phyloP scores from a whole-genome alignment of 2,113 vertebrate genomes.

The Sterrhoptilus dennistouni region DNA sequence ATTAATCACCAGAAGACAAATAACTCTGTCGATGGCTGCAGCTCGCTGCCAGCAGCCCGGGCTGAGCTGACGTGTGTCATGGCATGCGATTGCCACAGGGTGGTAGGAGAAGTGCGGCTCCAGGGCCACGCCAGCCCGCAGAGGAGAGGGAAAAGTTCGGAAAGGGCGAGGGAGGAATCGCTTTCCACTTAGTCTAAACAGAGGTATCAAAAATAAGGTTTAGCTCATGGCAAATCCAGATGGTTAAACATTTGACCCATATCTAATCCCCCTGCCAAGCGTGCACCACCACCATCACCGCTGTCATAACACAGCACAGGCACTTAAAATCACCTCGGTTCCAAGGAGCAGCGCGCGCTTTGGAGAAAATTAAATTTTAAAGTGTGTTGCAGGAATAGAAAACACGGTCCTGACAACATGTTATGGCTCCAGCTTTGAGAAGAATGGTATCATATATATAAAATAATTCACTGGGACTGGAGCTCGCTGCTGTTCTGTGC shows the following conservation, averaged over 20 bases:
- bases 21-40: background rate
- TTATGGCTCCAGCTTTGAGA: background rate
- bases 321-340: background rate
- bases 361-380: slow-evolving; percentile 59
- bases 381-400: slow-evolving; percentile 15
- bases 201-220: slow-evolving; percentile 57
- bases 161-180: background rate
- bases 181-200: slow-evolving; percentile 4
- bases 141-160: background rate
- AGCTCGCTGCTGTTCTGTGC: background rate
- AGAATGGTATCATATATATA: background rate
- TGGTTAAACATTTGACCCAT: slow-evolving; percentile 73
- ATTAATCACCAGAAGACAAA: background rate
- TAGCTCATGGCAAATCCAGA: slow-evolving; percentile 62
- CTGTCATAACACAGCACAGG: slow-evolving; percentile 36
- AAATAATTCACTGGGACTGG: background rate
- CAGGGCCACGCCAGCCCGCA: background rate
- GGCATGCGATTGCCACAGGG: slow-evolving; percentile 79
- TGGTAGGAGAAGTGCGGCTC: slow-evolving; percentile 74
- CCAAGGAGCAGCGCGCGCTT: background rate
- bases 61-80: slow-evolving; percentile 69
- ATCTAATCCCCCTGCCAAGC: slow-evolving; percentile 58
- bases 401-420: background rate
- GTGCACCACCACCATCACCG: background rate
- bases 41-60: background rate